Evolutionary conservation across 2,797 vertebrate species (phyloP).

Genomic region (Pantherophis vulpinus): DNA sequence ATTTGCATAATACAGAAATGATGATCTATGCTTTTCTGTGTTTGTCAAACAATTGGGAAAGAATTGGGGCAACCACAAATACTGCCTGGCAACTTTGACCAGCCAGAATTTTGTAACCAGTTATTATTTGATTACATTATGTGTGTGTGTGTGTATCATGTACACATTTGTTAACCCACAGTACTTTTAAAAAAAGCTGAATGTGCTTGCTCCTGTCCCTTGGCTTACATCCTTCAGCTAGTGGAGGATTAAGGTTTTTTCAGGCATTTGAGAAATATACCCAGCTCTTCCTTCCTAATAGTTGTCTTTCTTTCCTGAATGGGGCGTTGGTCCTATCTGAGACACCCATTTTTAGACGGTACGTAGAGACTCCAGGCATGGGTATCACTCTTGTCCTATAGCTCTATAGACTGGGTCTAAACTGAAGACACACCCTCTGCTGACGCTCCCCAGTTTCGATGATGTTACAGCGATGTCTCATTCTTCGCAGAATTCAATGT

Average conservation of each 20-base stretch:
- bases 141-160: not conserved
- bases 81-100: not conserved
- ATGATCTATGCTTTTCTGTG: not conserved
- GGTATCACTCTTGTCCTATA: too few species aligned
- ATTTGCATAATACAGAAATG: not conserved
- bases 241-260: not conserved
- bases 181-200: not conserved
- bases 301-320: not conserved
- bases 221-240: not conserved
- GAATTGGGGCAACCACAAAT: not conserved
- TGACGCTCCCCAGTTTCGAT: too few species aligned
- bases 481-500: too few species aligned
- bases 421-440: too few species aligned
- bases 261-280: not conserved
- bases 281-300: not conserved
- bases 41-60: not conserved
- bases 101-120: not conserved
- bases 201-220: not conserved
- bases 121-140: not conserved
- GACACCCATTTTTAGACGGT: too few species aligned
- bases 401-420: too few species aligned
- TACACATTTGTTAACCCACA: not conserved
- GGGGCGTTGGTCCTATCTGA: too few species aligned
- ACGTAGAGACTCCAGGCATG: too few species aligned
- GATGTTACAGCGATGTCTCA: too few species aligned